Evolutionary conservation across 2,888 invertebrate genomes (phyloP).

Genomic region (Hypomecis atomaria): DNA sequence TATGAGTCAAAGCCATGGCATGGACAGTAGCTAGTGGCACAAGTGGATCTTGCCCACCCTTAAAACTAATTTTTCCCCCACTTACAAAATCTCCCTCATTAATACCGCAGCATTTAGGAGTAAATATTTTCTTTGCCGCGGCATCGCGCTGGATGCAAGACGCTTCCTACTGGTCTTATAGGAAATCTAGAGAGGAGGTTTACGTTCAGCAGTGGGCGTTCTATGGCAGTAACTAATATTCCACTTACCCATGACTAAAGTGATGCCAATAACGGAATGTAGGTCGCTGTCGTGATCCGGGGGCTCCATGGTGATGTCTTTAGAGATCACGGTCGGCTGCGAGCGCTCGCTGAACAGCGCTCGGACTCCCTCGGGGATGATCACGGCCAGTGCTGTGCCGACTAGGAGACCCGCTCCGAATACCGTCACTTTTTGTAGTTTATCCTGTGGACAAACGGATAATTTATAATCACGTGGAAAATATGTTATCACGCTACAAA

Average conservation of each 20-base stretch:
- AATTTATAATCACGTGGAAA: too few relatives aligned
- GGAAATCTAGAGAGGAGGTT: too few relatives aligned
- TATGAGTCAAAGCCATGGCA: too few relatives aligned
- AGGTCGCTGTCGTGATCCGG: slow-evolving; percentile 82
- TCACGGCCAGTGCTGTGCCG: slow-evolving; percentile 98
- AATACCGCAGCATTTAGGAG: too few relatives aligned
- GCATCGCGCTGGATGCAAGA: too few relatives aligned
- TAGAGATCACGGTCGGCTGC: slow-evolving; percentile 61
- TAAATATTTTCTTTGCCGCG: too few relatives aligned
- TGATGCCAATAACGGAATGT: slow-evolving; percentile 94
- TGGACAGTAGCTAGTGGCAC: too few relatives aligned
- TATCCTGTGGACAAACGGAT: slow-evolving; percentile 89
- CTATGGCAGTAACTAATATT: neutral
- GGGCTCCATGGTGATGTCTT: slow-evolving; percentile 69
- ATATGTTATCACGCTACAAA: too few relatives aligned
- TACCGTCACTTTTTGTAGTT: slow-evolving; percentile 96
- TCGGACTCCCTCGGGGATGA: slow-evolving; percentile 99
- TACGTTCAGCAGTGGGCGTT: neutral
- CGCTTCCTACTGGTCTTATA: too few relatives aligned
- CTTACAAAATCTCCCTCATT: too few relatives aligned
- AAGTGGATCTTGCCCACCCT: too few relatives aligned
- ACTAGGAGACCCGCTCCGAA: slow-evolving; percentile 98
- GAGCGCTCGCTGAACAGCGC: slow-evolving; percentile 85
- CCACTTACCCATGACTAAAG: slow-evolving; percentile 90
- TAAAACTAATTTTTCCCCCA: too few relatives aligned